Percentiles rank a stretch among this genome's conserved stretches.
Conservation (phyloP, 2,888 invertebrate species). For the Pegoplata infirma region DNA sequence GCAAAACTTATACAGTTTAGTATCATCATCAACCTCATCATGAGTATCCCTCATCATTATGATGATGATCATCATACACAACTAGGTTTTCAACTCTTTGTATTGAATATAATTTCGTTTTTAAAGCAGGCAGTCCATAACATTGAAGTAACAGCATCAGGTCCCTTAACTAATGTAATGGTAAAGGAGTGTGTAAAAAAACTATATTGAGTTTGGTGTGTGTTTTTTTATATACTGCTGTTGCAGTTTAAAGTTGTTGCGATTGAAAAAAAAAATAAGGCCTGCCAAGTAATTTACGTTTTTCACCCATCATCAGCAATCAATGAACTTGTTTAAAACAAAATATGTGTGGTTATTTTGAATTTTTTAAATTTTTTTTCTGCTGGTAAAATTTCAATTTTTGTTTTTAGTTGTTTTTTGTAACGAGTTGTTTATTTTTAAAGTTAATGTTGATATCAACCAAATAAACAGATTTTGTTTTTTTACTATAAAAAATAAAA, state of each 20-base stretch:
- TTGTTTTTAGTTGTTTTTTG: conserved; percentile 6
- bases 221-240: conserved; percentile 21
- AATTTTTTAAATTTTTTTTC: conserved; percentile 27
- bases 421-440: conserved; percentile 38
- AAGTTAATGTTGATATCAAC: background rate
- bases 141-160: conserved; percentile 1
- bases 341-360: conserved; percentile 33
- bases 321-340: conserved; percentile 65
- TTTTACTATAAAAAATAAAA: background rate
- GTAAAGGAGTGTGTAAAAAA: conserved; percentile 8
- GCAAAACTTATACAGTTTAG: conserved; percentile 7
- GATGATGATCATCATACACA: conserved; percentile 2
- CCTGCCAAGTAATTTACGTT: conserved; percentile 64
- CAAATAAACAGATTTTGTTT: background rate
- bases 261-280: conserved; percentile 37
- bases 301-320: conserved; percentile 66
- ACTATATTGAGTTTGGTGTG: conserved; percentile 10
- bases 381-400: conserved; percentile 17
- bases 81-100: conserved; percentile 27
- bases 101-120: no score
- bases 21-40: conserved; percentile 3
- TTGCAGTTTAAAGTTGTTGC: background rate
- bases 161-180: conserved; percentile 4
- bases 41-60: conserved; percentile 1
- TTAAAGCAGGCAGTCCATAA: background rate